Evolutionary conservation across 2,888 invertebrate genomes (phyloP).

Genomic region (Xanthia icteritia): DNA sequence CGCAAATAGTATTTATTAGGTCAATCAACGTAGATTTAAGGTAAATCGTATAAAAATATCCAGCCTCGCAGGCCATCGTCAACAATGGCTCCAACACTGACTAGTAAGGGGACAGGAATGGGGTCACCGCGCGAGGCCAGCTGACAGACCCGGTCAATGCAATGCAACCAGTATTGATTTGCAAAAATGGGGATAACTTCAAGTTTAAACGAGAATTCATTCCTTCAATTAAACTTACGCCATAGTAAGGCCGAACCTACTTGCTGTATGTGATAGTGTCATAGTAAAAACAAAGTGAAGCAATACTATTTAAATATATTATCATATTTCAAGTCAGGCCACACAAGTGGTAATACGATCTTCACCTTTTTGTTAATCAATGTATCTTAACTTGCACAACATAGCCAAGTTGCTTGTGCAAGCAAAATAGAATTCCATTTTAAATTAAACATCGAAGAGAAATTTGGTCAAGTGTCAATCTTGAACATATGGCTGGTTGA

Average conservation of each 20-base stretch:
- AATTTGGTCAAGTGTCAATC: slow-evolving; percentile 87
- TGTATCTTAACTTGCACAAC: slow-evolving; percentile 49
- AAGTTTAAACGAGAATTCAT: slow-evolving; percentile 35
- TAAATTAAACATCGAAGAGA: slow-evolving; percentile 73
- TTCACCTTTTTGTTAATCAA: slow-evolving; percentile 53
- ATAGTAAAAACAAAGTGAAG: slow-evolving; percentile 41
- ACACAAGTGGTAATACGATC: slow-evolving; percentile 65
- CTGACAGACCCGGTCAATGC: slow-evolving; percentile 77
- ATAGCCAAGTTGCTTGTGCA: slow-evolving; percentile 31
- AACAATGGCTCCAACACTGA: slow-evolving; percentile 72
- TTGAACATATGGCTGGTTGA: slow-evolving; percentile 88
- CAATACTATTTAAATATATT: slow-evolving; percentile 63
- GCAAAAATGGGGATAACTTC: slow-evolving; percentile 70
- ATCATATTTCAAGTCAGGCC: slow-evolving; percentile 69
- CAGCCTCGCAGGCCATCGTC: slow-evolving; percentile 69
- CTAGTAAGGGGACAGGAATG: slow-evolving; percentile 85
- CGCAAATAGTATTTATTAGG: not conserved
- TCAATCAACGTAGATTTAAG: slow-evolving; percentile 43
- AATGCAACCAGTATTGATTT: slow-evolving; percentile 71
- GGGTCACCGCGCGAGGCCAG: slow-evolving; percentile 81
- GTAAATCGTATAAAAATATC: slow-evolving; percentile 67
- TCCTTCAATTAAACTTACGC: slow-evolving; percentile 7
- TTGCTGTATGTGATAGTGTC: not conserved
- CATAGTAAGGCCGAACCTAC: not conserved
- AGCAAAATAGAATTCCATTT: slow-evolving; percentile 53